A percentile compares a stretch with the other conserved stretches of the same genome.
phyloP scores from a whole-genome alignment of 2,888 invertebrate genomes.

The Eilema sororculum region DNA sequence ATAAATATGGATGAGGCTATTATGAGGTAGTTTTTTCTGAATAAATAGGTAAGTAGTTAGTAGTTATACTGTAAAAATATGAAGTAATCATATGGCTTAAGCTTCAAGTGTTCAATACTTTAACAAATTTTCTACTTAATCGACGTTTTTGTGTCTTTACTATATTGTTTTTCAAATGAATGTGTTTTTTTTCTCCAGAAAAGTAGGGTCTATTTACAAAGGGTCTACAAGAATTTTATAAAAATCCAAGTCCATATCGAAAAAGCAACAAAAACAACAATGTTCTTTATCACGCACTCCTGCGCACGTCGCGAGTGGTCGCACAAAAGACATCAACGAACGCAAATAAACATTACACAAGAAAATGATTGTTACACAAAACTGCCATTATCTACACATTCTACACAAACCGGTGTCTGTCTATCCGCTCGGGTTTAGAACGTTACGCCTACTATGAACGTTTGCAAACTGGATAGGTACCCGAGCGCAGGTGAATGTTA shows the following conservation, averaged over 20 bases:
- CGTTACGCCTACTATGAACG: constrained; percentile 21
- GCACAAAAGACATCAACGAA: constrained; percentile 67
- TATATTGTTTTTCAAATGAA: too few relatives aligned
- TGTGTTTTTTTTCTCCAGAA: too few relatives aligned
- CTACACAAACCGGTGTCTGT: constrained; percentile 19
- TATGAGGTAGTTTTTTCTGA: too few relatives aligned
- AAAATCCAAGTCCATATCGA: too few relatives aligned
- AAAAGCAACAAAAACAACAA: not conserved
- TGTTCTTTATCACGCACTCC: not conserved
- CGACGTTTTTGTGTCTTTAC: too few relatives aligned
- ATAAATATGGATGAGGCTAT: not conserved
- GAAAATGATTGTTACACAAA: constrained; percentile 20
- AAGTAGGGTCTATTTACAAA: too few relatives aligned
- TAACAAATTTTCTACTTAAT: too few relatives aligned
- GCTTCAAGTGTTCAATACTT: too few relatives aligned
- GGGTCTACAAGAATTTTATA: too few relatives aligned
- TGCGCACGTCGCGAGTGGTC: constrained; percentile 39
- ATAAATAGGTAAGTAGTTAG: too few relatives aligned
- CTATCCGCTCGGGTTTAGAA: constrained; percentile 21
- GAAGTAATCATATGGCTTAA: too few relatives aligned
- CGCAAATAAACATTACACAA: constrained; percentile 31
- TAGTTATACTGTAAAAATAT: too few relatives aligned
- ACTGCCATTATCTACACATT: constrained; percentile 21
- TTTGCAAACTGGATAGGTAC: constrained; percentile 19
- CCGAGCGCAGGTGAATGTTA: constrained; percentile 16